Conservation (phyloP, 1,140 invertebrate species). For the Hormaphis cornu region DNA sequence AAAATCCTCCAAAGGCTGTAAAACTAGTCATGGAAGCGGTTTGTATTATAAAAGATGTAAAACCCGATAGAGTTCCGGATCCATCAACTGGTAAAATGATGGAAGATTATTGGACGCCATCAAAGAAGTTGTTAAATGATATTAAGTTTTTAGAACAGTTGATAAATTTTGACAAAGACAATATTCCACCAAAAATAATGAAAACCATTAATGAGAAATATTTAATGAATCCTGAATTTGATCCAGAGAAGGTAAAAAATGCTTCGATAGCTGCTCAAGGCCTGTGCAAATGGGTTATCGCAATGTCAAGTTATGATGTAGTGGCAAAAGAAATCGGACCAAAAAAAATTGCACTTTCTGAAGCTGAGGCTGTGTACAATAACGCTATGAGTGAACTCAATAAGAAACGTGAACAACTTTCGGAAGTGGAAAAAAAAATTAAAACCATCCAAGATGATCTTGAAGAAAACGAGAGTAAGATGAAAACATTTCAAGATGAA, state of each 20-base stretch:
- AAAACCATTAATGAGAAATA: constrained; percentile 72
- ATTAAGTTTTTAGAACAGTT: constrained; percentile 79
- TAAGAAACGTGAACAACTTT: constrained; percentile 66
- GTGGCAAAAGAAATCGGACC: constrained; percentile 82
- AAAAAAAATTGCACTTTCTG: constrained; percentile 66
- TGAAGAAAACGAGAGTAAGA: constrained; percentile 35
- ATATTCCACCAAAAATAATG: constrained; percentile 72
- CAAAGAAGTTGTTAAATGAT: constrained; percentile 81
- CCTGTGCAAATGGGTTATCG: constrained; percentile 84
- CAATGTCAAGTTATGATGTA: constrained; percentile 86
- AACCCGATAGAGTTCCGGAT: constrained; percentile 72
- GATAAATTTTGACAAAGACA: constrained; percentile 84
- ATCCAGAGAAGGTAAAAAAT: constrained; percentile 77
- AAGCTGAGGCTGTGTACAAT: constrained; percentile 63
- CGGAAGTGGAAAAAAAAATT: constrained; percentile 60
- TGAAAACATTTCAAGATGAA: constrained; percentile 48
- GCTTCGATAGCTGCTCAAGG: constrained; percentile 68
- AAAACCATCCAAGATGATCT: constrained; percentile 49
- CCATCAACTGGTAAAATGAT: constrained; percentile 63
- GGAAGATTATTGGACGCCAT: constrained; percentile 90
- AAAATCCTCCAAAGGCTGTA: constrained; percentile 87
- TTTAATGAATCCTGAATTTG: constrained; percentile 71
- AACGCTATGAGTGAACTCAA: constrained; percentile 57
- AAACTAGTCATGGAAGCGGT: constrained; percentile 93
- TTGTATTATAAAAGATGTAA: constrained; percentile 82